Base-by-base conservation (phyloP, 2,888 invertebrate species). In the Opisthograptis luteolata region DNA sequence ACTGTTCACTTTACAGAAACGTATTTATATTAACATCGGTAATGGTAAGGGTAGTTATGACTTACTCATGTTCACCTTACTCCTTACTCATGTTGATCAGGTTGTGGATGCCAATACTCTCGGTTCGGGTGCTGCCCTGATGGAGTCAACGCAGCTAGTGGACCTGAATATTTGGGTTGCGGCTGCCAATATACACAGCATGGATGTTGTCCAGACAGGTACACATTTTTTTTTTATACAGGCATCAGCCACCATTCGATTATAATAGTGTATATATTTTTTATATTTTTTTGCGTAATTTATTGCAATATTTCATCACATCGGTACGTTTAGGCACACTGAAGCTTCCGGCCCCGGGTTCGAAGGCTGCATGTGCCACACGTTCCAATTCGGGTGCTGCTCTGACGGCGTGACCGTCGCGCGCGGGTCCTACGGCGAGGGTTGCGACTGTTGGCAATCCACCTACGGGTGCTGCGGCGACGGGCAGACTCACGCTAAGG, bases 331-430 rank as follows among this genome's bases (percentile, higher is more conserved):
- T 60, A 91, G 91, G 53, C 81, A 94, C 73, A 93, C 96, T 8
- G 92, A 94, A 37, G 96, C 98, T 0, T 78, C 85, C 19, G 98
- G 98, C 6, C 93, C 95, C 0, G 93, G 95, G 59, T 94, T 92
- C 68, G 93, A 95, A 64, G 98, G 98, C 7, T 99, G 98, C 73
- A 91, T 93, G 0, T 97, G 97, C 72, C 93, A 94, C 71, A 95
- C 97, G 0, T 95, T 94, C 87, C 96, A 97, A 75, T 97, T 96
- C 75, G 97, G 98, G 1, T 98, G 98, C 73, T 98, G 98, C 70
- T 93, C 95, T 0, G 97, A 98, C 84, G 97, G 97, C 0, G 82
- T 94, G 51, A 94, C 94, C 0, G 80, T 92, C 41, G 96, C 97
- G 2, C 93, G 92, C 72, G 98, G 98, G 0, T 82, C 82, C 3